Conservation (phyloP, 1,140 invertebrate genomes). For the Carposina sasakii region DNA sequence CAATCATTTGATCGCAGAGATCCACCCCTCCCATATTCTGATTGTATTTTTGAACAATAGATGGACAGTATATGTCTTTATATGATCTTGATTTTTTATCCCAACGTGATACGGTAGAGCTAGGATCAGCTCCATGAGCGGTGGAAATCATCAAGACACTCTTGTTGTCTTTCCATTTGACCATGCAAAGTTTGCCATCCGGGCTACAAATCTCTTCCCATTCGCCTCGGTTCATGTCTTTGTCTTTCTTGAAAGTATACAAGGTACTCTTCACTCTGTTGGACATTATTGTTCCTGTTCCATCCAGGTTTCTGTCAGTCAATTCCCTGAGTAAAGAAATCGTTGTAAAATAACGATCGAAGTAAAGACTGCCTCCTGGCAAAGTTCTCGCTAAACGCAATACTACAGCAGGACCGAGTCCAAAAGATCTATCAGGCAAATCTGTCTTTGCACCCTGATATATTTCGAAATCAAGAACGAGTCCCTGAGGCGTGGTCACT, state of each 20-base stretch:
- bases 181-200: not conserved
- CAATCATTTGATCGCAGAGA: constrained; percentile 2
- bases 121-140: not conserved
- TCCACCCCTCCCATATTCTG: not conserved
- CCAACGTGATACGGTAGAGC: constrained; percentile 10
- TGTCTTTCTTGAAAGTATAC: not conserved
- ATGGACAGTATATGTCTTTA: not conserved
- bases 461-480: constrained; percentile 31
- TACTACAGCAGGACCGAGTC: constrained; percentile 18
- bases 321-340: constrained; percentile 12
- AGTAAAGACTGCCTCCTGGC: constrained; percentile 26
- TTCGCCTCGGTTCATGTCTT: not conserved
- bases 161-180: constrained; percentile 23
- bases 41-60: constrained; percentile 1
- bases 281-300: not conserved
- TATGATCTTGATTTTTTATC: constrained; percentile 1
- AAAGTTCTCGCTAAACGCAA: constrained; percentile 23
- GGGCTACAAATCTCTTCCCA: not conserved
- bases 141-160: constrained; percentile 11
- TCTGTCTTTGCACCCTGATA: not conserved
- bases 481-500: constrained; percentile 18
- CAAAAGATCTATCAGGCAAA: constrained; percentile 12
- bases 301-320: not conserved
- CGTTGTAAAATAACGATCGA: constrained; percentile 31
- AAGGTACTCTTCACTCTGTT: not conserved